phyloP scores from a whole-genome alignment of 2,113 vertebrate species.

The Aptenodytes patagonicus region DNA sequence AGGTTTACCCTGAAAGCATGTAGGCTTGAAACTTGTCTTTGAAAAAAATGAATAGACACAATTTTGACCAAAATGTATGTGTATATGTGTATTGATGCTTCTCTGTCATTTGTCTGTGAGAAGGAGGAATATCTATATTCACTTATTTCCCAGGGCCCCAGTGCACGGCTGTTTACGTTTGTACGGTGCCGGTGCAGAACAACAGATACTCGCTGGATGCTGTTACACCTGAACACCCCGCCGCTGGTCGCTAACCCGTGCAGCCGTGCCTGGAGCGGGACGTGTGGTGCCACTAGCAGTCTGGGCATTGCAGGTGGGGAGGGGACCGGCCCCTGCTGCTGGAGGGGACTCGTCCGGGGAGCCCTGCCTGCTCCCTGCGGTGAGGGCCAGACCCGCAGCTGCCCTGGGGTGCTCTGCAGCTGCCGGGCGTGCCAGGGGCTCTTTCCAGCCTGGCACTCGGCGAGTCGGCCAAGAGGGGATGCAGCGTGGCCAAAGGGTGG shows the following conservation, averaged over 20 bases:
- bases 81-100: not conserved
- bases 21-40: not conserved
- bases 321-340: not conserved
- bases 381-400: not conserved
- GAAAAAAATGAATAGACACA: rapidly evolving
- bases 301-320: rapidly evolving
- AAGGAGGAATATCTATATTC: not conserved
- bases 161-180: rapidly evolving
- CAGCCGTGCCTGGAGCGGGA: not conserved
- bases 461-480: not conserved
- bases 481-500: not conserved
- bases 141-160: not conserved
- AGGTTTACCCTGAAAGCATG: not conserved
- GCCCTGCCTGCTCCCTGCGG: not conserved
- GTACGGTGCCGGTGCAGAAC: not conserved
- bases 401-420: not conserved
- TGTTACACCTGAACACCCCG: not conserved
- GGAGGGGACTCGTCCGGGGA: no score
- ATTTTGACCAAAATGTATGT: rapidly evolving
- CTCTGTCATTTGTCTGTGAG: rapidly evolving
- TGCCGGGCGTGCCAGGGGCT: not conserved
- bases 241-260: rapidly evolving
- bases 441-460: not conserved
- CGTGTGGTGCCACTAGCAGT: rapidly evolving
- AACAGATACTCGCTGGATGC: not conserved